phyloP scores from a whole-genome alignment of 1,140 invertebrate species.

The Zaprionus vittiger region DNA sequence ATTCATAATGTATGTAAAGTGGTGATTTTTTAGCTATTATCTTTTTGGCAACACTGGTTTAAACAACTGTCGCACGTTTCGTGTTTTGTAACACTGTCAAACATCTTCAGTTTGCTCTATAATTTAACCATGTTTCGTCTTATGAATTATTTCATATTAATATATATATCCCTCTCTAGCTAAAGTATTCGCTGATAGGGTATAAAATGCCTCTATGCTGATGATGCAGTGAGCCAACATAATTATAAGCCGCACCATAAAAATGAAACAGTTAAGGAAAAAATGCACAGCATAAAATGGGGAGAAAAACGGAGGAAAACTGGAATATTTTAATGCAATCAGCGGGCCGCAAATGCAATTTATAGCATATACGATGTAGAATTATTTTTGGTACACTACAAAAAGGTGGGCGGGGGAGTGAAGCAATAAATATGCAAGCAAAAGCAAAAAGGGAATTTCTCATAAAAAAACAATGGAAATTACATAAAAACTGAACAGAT shows the following conservation, averaged over 20 bases:
- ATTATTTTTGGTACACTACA: slow-evolving; percentile 21
- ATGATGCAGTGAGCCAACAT: slow-evolving; percentile 47
- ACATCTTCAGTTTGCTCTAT: too few species aligned
- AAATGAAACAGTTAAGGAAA: slow-evolving; percentile 33
- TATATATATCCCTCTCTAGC: not conserved
- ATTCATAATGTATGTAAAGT: too few species aligned
- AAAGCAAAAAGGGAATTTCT: not conserved
- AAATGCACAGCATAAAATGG: slow-evolving; percentile 14
- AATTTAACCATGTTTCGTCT: too few species aligned
- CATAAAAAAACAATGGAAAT: slow-evolving; percentile 19
- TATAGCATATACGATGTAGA: slow-evolving; percentile 26
- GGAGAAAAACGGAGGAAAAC: not conserved
- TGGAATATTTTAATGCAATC: slow-evolving; percentile 49
- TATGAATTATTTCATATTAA: too few species aligned
- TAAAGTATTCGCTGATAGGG: not conserved
- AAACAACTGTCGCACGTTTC: too few species aligned
- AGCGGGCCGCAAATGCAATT: slow-evolving; percentile 54
- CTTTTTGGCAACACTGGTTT: too few species aligned
- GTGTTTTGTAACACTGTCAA: too few species aligned
- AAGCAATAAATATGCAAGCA: slow-evolving; percentile 12
- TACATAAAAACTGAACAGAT: not conserved
- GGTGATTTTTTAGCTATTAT: too few species aligned
- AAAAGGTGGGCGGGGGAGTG: not conserved
- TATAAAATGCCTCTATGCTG: not conserved
- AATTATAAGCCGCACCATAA: slow-evolving; percentile 56